Percentiles rank a stretch among this genome's conserved stretches.
Evolutionary conservation across 2,113 vertebrate species (phyloP).

Genomic region (Misgurnus mizolepis): DNA sequence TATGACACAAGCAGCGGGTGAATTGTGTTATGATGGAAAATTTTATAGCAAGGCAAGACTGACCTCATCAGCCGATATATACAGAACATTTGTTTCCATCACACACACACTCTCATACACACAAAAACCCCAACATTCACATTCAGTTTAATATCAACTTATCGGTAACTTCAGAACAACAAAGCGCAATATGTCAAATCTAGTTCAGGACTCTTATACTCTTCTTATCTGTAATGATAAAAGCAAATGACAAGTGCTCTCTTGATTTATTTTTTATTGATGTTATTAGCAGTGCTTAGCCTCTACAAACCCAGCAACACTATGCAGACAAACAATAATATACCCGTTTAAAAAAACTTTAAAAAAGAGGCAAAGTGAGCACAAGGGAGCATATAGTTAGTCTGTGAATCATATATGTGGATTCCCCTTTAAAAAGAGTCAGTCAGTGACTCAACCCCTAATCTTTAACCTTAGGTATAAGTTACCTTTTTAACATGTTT

Average conservation of each 20-base stretch:
- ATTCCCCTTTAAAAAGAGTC: slow-evolving; percentile 62
- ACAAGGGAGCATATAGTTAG: slow-evolving; percentile 46
- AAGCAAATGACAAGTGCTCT: background rate
- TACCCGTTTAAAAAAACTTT: background rate
- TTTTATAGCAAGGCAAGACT: slow-evolving; percentile 2
- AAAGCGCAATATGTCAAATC: background rate
- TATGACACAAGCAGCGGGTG: background rate
- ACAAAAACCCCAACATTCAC: too few relatives aligned
- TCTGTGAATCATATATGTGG: slow-evolving; percentile 65
- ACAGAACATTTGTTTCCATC: slow-evolving; percentile 66
- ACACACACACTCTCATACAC: background rate
- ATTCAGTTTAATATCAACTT: background rate
- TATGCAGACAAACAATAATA: background rate
- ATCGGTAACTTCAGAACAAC: background rate
- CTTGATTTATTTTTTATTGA: background rate
- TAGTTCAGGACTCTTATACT: background rate
- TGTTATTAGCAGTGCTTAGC: background rate
- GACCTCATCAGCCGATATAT: slow-evolving; percentile 23
- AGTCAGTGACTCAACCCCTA: slow-evolving; percentile 60
- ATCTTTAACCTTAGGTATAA: slow-evolving; percentile 32
- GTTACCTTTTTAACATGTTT: background rate
- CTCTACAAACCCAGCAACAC: background rate
- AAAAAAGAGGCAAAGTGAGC: background rate
- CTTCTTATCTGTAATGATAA: background rate
- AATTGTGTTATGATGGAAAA: slow-evolving; percentile 18